Conservation (phyloP, 2,113 vertebrate species). For the Stigmatopora nigra region DNA sequence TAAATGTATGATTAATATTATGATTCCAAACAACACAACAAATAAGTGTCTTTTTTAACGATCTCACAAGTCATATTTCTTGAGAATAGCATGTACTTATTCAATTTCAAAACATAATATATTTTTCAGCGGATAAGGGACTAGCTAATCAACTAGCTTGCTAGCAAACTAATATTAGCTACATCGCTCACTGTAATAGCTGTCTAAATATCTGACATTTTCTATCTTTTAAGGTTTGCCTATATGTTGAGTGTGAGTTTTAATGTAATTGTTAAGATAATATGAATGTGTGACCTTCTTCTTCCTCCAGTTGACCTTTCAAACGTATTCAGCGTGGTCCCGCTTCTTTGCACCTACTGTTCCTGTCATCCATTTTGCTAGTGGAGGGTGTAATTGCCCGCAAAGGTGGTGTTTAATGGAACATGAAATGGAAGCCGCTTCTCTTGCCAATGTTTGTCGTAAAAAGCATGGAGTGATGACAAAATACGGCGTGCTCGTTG, state of each 20-base stretch:
- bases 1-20: no score
- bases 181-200: not conserved
- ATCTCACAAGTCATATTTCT: no score
- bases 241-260: not conserved
- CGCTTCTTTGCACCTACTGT: conserved; percentile 21
- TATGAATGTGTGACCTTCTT: not conserved
- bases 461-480: conserved; percentile 29
- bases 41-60: no score
- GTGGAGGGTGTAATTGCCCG: conserved; percentile 26
- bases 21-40: no score
- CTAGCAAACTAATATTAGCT: not conserved
- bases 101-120: no score
- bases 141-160: not conserved
- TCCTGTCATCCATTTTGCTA: conserved; percentile 36
- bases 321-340: not conserved
- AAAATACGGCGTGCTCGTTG: conserved; percentile 18
- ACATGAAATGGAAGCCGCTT: conserved; percentile 45
- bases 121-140: no score
- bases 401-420: conserved; percentile 35
- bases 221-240: not conserved
- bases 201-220: not conserved
- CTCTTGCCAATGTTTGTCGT: conserved; percentile 31
- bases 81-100: no score
- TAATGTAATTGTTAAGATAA: not conserved
- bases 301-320: not conserved